These are phyloP conservation scores for Oikopleura dioica DNA, from an alignment of 23 tunicate species.

Conservation along the genomic window DNA sequence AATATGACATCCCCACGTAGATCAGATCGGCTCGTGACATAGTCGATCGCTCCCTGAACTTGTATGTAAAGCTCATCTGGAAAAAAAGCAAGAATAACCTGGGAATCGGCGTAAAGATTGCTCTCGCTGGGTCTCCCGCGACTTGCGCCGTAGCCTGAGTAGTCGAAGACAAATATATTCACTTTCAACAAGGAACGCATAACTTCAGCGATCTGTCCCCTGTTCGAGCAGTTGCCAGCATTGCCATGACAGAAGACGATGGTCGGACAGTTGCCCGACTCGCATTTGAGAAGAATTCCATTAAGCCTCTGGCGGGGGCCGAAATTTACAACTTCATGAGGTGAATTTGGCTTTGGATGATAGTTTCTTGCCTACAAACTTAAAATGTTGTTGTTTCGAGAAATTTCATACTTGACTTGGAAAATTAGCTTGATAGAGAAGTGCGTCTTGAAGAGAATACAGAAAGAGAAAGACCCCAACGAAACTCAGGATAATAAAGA, in stretches of 20 bases:
- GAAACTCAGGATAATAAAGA: too few relatives aligned
- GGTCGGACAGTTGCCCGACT: not conserved
- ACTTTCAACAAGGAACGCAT: not conserved
- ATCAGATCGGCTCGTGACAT: not conserved
- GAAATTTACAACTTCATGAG: too few relatives aligned
- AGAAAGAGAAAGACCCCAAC: too few relatives aligned
- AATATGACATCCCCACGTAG: not conserved
- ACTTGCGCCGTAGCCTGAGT: not conserved
- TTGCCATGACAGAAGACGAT: not conserved
- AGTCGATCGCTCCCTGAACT: not conserved
- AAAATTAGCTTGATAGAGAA: too few relatives aligned
- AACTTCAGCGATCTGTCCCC: not conserved
- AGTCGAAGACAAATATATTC: not conserved
- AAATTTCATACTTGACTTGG: too few relatives aligned
- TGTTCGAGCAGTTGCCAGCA: not conserved
- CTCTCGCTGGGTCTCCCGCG: not conserved
- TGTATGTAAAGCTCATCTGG: not conserved
- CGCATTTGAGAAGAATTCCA: not conserved
- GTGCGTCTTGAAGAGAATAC: too few relatives aligned
- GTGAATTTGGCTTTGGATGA: too few relatives aligned
- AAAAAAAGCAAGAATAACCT: too few relatives aligned
- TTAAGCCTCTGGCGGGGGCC: too few relatives aligned
- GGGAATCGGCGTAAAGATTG: not conserved
- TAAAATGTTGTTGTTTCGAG: too few relatives aligned
- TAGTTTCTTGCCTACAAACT: too few relatives aligned